Conservation (phyloP, 92 coral and sea anemone species). For the Zoanthus sociatus region DNA sequence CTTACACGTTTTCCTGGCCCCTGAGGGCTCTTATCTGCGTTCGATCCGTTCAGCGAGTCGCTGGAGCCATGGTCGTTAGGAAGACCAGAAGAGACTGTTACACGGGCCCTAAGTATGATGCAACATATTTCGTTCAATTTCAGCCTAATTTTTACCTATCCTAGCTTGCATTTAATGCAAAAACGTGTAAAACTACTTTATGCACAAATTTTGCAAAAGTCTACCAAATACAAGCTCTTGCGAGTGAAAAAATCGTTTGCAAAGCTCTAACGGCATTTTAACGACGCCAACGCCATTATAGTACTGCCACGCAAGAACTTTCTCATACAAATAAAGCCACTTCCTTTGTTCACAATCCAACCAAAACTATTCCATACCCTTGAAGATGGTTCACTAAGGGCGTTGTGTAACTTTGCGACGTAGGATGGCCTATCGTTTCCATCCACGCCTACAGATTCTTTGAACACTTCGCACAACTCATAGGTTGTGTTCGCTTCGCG, state of each 20-base stretch:
- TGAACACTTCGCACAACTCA: conserved; percentile 74
- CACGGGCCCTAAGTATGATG: conserved; percentile 98
- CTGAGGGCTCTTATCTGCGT: conserved; percentile 93
- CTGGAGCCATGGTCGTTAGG: conserved; percentile 92
- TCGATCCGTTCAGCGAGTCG: conserved; percentile 96
- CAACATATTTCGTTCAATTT: conserved; percentile 92
- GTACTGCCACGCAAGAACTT: conserved; percentile 87
- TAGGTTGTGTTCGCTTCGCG: conserved; percentile 83
- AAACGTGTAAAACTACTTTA: conserved; percentile 78
- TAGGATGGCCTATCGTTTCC: conserved; percentile 99
- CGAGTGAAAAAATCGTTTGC: conserved; percentile 84
- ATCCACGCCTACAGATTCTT: conserved; percentile 99
- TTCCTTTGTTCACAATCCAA: conserved; percentile 71
- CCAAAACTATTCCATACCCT: conserved; percentile 96
- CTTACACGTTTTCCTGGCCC: conserved; percentile 99
- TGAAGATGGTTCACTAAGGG: conserved; percentile 87
- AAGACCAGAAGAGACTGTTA: conserved; percentile 94
- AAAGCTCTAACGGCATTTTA: conserved; percentile 88
- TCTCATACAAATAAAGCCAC: conserved; percentile 79
- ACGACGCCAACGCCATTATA: conserved; percentile 90
- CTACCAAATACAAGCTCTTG: conserved; percentile 44
- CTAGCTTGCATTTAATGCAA: conserved; percentile 71
- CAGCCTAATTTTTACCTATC: conserved; percentile 64
- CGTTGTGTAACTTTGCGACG: conserved; percentile 97
- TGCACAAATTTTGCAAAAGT: conserved; percentile 71